A percentile compares a stretch with the other conserved stretches of the same genome.
Conservation (phyloP, 2,888 invertebrate species). For the Calliscelio sp. region DNA sequence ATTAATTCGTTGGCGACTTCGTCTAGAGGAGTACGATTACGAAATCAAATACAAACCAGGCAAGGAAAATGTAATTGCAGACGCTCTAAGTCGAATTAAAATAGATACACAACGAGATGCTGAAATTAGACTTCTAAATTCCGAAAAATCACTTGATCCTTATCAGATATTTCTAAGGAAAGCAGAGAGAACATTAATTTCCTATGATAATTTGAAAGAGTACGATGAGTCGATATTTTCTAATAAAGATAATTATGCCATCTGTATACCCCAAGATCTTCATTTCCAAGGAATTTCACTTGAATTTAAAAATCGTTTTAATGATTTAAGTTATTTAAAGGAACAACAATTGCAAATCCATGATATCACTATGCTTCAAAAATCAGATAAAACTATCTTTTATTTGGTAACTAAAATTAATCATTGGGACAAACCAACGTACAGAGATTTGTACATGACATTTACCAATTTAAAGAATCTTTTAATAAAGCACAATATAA, state of each 20-base stretch:
- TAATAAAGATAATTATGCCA: slow-evolving; percentile 14
- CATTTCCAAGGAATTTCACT: not conserved
- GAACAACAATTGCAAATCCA: no score
- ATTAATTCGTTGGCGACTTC: not conserved
- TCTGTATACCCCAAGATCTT: not conserved
- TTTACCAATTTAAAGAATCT: slow-evolving; percentile 3
- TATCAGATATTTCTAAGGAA: slow-evolving; percentile 7
- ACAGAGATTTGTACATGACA: not conserved
- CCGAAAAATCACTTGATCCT: not conserved
- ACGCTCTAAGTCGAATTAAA: slow-evolving; percentile 7
- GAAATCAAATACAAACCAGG: slow-evolving; percentile 7
- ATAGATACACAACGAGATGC: no score
- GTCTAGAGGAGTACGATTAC: not conserved
- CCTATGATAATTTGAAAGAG: slow-evolving; percentile 16
- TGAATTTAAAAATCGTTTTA: not conserved
- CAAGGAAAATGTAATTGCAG: not conserved
- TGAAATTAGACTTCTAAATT: not conserved
- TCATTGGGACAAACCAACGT: slow-evolving; percentile 4
- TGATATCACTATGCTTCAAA: no score
- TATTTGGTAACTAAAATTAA: slow-evolving; percentile 18
- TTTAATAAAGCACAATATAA: not conserved
- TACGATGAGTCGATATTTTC: slow-evolving; percentile 22
- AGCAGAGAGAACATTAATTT: slow-evolving; percentile 1
- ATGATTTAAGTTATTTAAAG: no score
- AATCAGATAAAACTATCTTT: slow-evolving; percentile 3